Base-by-base conservation (phyloP, 2,888 invertebrate species). In the Sarcophaga caerulescens region DNA sequence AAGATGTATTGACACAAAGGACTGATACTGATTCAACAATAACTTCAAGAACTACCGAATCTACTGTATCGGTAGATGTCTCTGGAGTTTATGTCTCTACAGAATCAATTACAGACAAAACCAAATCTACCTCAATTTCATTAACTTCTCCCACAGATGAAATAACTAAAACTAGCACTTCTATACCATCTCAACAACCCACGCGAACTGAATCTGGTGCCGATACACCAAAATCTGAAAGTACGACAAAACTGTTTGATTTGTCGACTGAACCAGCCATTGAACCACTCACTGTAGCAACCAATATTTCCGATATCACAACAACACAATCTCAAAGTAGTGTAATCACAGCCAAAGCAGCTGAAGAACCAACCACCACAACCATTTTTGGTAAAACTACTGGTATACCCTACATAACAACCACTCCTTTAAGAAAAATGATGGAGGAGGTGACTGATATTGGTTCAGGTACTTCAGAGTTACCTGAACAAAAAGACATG, bases 301-400 rank as follows among this genome's bases (percentile, higher is more conserved):
- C 3, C 5, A n/a, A 65, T n/a, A n/a, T 6, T 65, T 14, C 63
- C 17, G 19, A n/a, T 2, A 70, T n/a, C 21, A 60, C 60, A 12
- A 68, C 70, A 0, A 4, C 10, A 25, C 4, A 14, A 25, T 21
- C 75, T 35, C 35, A 12, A 68, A 47, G n/a, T 5, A 35, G 35
- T 10, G 35, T 35, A 35, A 35, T 35, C 35, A 59, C 66, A 21
- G 17, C 35, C 10, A 44, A 77, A 21, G 47, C n/a, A 4, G 60
- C 12, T 12, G 44, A 44, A 21, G 25, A 45, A 62, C 81, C 69
- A 52, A 35, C 17, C 52, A 14, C 5, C 52, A 52, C 52, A 52
- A 73, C 69, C 12, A 21, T 35, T 14, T 85, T 81, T 59, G 81
- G 83, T 4, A 85, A 78, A 81, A 87, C 85, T n/a, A 84, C 86